These are phyloP conservation scores for Malurus leucopterus DNA, from an alignment of 2,797 vertebrate species.

Conservation along the genomic window DNA sequence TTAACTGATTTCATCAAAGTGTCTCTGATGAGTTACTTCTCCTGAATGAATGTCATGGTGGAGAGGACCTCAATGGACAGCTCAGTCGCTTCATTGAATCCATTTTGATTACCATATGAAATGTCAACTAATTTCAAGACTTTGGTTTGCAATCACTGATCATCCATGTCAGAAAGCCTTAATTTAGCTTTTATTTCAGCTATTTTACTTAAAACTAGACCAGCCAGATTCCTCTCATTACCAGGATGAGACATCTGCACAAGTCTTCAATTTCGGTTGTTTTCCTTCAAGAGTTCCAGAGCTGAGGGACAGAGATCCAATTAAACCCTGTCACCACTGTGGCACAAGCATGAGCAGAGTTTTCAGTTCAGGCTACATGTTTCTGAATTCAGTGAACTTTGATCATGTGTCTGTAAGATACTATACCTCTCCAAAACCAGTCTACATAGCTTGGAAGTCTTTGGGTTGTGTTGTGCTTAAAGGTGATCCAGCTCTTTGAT, in stretches of 20 bases:
- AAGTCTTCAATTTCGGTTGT: not conserved
- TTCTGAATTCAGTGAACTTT: not conserved
- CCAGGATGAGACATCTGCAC: slow-evolving; percentile 1
- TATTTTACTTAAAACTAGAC: slow-evolving; percentile 41
- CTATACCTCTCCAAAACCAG: not conserved
- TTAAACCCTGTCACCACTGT: not conserved
- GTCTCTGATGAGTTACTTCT: slow-evolving; percentile 37
- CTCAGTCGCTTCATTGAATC: slow-evolving; percentile 56
- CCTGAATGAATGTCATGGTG: slow-evolving; percentile 55
- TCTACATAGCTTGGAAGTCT: not conserved
- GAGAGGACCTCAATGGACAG: slow-evolving; percentile 54
- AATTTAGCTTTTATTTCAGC: slow-evolving; percentile 37
- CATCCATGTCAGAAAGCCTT: slow-evolving; percentile 37
- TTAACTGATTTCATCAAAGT: slow-evolving; percentile 38
- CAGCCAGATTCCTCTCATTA: slow-evolving; percentile 30
- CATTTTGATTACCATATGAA: slow-evolving; percentile 50
- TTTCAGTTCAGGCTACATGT: not conserved
- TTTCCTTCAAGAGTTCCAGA: not conserved
- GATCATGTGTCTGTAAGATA: not conserved
- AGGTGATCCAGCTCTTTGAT: not conserved
- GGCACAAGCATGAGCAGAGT: not conserved
- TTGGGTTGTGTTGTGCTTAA: not conserved
- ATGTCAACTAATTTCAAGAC: slow-evolving; percentile 59
- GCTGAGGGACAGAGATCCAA: not conserved
- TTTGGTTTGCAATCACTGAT: slow-evolving; percentile 32